Evolutionary conservation across 2,797 vertebrate species (phyloP), one percentile per base, ranked within the genome.

Genomic region (Propithecus perrieri): DNA sequence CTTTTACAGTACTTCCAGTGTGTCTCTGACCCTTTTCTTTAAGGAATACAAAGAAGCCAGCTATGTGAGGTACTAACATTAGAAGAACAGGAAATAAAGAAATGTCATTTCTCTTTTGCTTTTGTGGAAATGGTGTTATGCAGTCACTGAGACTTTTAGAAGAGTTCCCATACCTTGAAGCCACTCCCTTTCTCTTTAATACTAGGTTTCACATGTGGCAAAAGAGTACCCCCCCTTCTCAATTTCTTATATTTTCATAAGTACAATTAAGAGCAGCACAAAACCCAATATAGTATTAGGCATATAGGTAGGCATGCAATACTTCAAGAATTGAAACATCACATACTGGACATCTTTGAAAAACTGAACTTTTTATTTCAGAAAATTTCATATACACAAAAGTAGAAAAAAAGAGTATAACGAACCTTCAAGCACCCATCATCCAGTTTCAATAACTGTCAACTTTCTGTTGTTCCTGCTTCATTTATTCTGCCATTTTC

Each of bases 401-500:
- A 94, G 18, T 3, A 71, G 55, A 35, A 48, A 71, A 71, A 71
- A 83, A 53, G 24, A 43, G 43, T 22, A 71, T 12, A 67, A 75
- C 57, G 41, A 96, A 61, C 22, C 48, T 78, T 94, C 24, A 91
- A 28, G 4, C 38, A 92, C 18, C 14, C 76, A 75, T 63, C 24
- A 67, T 26, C 26, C 30, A 91, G 33, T 35, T 84, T 90, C 15
- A 65, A 61, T 20, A 92, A 71, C 30, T 85, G 30, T 22, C 22
- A 81, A 67, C 22, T 71, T 89, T 72, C 71, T 87, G 33, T 65
- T 48, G 18, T 26, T 89, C 26, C 20, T 81, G 33, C 20, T 84
- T 78, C 43, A 89, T 85, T 76, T 96, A 93, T 50, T 91, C 76
- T 96, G 20, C 22, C 20, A 85, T 67, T 59, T 93, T 55, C 61